phyloP scores from a whole-genome alignment of 2,797 vertebrate genomes.

The Gallinago solitaria region DNA sequence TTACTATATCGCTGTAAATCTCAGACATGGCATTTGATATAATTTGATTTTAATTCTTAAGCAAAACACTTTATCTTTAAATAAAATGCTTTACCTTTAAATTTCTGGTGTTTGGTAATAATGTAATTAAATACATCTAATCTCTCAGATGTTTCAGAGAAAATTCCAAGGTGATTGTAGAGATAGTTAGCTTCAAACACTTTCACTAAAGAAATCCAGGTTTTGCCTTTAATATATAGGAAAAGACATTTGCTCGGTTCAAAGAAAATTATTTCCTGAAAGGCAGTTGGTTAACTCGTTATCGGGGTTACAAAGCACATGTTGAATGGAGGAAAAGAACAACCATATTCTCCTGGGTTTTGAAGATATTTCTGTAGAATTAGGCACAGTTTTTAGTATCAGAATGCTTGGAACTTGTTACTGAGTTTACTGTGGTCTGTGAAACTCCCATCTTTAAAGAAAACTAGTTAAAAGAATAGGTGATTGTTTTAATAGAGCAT shows the following conservation, averaged over 20 bases:
- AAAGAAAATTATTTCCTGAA: slow-evolving; percentile 43
- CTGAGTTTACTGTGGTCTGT: not conserved
- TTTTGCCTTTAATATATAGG: not conserved
- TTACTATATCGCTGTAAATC: not conserved
- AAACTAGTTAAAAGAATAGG: not conserved
- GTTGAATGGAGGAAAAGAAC: not conserved
- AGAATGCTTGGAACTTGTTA: not conserved
- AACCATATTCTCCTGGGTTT: not conserved
- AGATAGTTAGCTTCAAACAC: not conserved
- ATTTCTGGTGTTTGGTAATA: not conserved
- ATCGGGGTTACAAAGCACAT: not conserved
- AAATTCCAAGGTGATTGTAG: not conserved
- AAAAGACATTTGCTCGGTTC: not conserved
- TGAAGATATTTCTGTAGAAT: not conserved
- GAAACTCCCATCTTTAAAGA: not conserved
- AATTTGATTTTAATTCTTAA: not conserved
- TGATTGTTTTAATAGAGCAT: not conserved
- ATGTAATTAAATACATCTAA: not conserved
- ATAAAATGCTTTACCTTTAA: not conserved
- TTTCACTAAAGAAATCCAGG: not conserved
- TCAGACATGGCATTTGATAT: not conserved
- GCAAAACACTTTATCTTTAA: not conserved
- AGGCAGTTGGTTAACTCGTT: slow-evolving; percentile 1
- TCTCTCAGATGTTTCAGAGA: not conserved
- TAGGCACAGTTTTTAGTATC: not conserved